These are phyloP conservation scores for Carcina quercana DNA, from an alignment of 2,888 invertebrate genomes.

Conservation along the genomic window DNA sequence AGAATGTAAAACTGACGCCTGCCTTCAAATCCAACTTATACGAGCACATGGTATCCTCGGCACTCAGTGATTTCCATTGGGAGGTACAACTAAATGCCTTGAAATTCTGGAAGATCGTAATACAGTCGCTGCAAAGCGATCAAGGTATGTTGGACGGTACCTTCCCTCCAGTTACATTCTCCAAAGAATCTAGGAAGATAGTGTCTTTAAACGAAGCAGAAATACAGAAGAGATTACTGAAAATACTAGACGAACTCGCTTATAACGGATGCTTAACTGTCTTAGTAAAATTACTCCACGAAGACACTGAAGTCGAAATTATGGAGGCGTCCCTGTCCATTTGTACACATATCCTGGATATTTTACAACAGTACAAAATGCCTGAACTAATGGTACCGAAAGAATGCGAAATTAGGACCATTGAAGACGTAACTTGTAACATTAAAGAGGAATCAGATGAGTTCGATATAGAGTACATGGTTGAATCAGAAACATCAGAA, in stretches of 20 bases:
- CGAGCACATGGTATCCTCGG: slow-evolving; percentile 78
- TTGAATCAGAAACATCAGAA: slow-evolving; percentile 19
- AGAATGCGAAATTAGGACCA: slow-evolving; percentile 30
- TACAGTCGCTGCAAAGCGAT: slow-evolving; percentile 77
- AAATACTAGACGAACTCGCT: slow-evolving; percentile 80
- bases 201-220: slow-evolving; percentile 81
- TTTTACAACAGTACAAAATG: slow-evolving; percentile 74
- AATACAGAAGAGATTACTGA: slow-evolving; percentile 76
- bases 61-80: slow-evolving; percentile 85
- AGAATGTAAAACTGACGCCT: slow-evolving; percentile 75
- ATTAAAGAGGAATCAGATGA: slow-evolving; percentile 31
- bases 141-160: slow-evolving; percentile 90
- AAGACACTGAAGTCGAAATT: slow-evolving; percentile 83
- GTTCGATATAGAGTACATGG: slow-evolving; percentile 22
- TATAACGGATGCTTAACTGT: slow-evolving; percentile 81
- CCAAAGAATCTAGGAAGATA: slow-evolving; percentile 84
- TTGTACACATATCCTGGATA: slow-evolving; percentile 64
- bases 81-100: slow-evolving; percentile 85
- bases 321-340: slow-evolving; percentile 75
- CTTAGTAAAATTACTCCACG: slow-evolving; percentile 77
- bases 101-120: slow-evolving; percentile 81
- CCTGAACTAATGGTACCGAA: slow-evolving; percentile 34
- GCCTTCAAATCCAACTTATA: slow-evolving; percentile 72
- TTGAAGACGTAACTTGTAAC: slow-evolving; percentile 34
- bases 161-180: slow-evolving; percentile 87